phyloP scores from a whole-genome alignment of 2,113 vertebrate species.

The Pluvialis apricaria region DNA sequence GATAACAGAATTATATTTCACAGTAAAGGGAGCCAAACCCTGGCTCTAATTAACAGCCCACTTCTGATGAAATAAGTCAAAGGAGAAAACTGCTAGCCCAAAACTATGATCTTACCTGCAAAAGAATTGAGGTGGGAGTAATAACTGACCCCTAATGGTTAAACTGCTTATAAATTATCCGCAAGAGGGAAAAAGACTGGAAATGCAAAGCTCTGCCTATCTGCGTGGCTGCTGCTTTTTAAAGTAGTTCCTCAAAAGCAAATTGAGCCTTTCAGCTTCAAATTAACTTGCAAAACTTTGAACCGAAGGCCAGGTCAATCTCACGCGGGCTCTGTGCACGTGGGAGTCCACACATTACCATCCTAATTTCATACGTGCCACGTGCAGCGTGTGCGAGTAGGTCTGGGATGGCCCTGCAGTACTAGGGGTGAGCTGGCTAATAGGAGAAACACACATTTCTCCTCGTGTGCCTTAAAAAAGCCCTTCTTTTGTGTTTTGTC shows the following conservation, averaged over 20 bases:
- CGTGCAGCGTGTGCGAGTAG: neutral
- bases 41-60: constrained; percentile 68
- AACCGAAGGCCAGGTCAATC: neutral
- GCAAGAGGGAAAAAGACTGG: neutral
- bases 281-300: neutral
- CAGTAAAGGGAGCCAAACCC: constrained; percentile 59
- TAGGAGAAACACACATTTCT: neutral
- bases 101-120: constrained; percentile 37
- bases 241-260: neutral
- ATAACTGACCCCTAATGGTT: neutral
- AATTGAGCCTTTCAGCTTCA: neutral
- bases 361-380: neutral
- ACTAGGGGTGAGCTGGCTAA: neutral
- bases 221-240: neutral
- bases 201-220: neutral
- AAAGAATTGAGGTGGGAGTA: constrained; percentile 39
- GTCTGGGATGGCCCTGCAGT: neutral
- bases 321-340: accelerated
- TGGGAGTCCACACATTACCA: neutral
- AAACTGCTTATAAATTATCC: neutral
- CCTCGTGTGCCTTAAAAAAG: neutral
- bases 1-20: constrained; percentile 76
- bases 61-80: constrained; percentile 61
- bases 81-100: constrained; percentile 50
- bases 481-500: neutral